Evolutionary conservation across 2,797 vertebrate species (phyloP).

Genomic region (Pangasius krempfi): DNA sequence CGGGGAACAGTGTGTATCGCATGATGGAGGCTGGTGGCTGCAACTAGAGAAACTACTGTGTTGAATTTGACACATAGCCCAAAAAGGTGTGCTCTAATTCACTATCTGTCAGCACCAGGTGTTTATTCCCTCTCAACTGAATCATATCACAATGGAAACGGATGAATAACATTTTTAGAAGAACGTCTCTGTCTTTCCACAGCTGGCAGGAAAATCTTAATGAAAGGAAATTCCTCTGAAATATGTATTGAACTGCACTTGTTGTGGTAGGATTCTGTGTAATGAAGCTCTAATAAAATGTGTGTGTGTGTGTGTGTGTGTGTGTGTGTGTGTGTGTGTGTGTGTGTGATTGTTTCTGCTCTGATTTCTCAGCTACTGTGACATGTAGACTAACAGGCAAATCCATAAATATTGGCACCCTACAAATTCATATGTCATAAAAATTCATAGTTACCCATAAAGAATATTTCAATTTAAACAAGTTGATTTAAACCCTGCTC

Average conservation of each 20-base stretch:
- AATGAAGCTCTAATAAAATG: not conserved
- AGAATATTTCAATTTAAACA: not conserved
- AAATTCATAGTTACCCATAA: not conserved
- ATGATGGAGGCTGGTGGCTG: not conserved
- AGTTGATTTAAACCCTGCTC: too few species aligned
- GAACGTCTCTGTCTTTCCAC: constrained; percentile 1
- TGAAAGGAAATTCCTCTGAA: constrained; percentile 36
- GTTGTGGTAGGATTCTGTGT: not conserved
- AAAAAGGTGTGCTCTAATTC: constrained; percentile 20
- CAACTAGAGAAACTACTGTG: not conserved
- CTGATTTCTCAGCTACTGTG: not conserved
- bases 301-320: not conserved
- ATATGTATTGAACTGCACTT: not conserved
- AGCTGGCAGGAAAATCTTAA: constrained; percentile 22
- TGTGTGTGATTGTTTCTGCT: not conserved
- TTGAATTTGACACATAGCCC: not conserved
- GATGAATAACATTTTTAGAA: constrained; percentile 6
- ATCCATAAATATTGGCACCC: not conserved
- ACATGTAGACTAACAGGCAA: not conserved
- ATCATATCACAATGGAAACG: constrained; percentile 38
- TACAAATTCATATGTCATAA: not conserved
- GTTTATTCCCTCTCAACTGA: constrained; percentile 33
- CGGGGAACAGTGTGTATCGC: not conserved
- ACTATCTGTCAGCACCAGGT: constrained; percentile 35
- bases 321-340: not conserved